Conservation (phyloP, 2,113 vertebrate species). For the Peromyscus maniculatus region DNA sequence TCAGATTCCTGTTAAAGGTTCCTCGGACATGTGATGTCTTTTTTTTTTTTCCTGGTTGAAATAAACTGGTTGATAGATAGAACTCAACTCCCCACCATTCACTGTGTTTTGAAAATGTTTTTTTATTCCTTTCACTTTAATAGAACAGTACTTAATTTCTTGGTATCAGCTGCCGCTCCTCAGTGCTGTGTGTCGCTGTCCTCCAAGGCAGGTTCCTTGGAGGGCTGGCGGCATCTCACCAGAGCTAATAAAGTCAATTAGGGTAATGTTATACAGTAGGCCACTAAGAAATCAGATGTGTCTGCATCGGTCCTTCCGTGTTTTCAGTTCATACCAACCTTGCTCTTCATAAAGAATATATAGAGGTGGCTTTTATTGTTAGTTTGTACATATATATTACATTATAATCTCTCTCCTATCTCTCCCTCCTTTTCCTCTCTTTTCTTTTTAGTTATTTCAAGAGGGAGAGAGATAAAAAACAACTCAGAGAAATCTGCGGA, state of each 20-base stretch:
- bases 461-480: background rate
- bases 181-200: slow-evolving; percentile 51
- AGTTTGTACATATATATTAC: slow-evolving; percentile 7
- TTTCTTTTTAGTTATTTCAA: slow-evolving; percentile 30
- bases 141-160: slow-evolving; percentile 79
- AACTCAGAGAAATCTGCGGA: slow-evolving; percentile 45
- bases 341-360: slow-evolving; percentile 44
- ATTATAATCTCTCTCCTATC: background rate
- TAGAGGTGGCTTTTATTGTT: background rate
- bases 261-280: slow-evolving; percentile 71
- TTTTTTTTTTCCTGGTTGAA: slow-evolving; percentile 29
- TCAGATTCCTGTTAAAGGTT: slow-evolving; percentile 43
- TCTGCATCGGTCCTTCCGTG: slow-evolving; percentile 73
- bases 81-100: slow-evolving; percentile 51
- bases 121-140: slow-evolving; percentile 74
- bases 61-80: slow-evolving; percentile 71
- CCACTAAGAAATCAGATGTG: slow-evolving; percentile 73
- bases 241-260: slow-evolving; percentile 75
- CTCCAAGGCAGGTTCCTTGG: slow-evolving; percentile 64
- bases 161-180: slow-evolving; percentile 70
- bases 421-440: background rate
- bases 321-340: slow-evolving; percentile 60
- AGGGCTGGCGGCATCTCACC: slow-evolving; percentile 70
- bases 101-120: slow-evolving; percentile 77
- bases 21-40: background rate